Conservation (phyloP, 2,888 invertebrate genomes). For the Aplocera efformata region DNA sequence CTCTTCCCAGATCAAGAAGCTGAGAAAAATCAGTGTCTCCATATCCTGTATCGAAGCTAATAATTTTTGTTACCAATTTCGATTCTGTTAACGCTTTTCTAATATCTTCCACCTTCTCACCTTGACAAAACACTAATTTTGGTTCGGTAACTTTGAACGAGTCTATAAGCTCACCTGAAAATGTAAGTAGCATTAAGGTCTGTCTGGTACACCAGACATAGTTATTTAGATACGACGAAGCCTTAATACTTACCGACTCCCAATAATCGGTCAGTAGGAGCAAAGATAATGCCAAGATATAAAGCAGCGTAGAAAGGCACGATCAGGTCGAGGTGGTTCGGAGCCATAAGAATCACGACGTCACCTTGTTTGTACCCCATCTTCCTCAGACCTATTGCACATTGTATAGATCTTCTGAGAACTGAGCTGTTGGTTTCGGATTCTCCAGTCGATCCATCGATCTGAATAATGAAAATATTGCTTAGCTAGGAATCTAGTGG, state of each 20-base stretch:
- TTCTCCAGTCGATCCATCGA: conserved; percentile 50
- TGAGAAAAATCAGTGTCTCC: conserved; percentile 36
- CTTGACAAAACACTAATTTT: conserved; percentile 49
- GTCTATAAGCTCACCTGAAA: conserved; percentile 41
- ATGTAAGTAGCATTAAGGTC: not conserved
- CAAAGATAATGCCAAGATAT: conserved; percentile 59
- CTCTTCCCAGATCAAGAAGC: conserved; percentile 34
- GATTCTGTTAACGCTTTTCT: conserved; percentile 43
- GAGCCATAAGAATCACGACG: conserved; percentile 65
- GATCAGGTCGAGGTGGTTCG: conserved; percentile 59
- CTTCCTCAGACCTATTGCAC: conserved; percentile 52
- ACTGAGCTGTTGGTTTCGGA: conserved; percentile 54
- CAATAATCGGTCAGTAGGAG: conserved; percentile 45
- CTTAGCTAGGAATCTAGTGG: no score
- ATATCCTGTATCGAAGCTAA: conserved; percentile 42
- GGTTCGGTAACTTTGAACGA: conserved; percentile 38
- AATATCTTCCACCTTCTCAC: conserved; percentile 40
- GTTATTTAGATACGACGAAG: not conserved
- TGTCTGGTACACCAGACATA: no score
- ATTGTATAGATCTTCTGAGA: conserved; percentile 46
- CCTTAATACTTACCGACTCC: conserved; percentile 42
- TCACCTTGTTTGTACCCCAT: conserved; percentile 59
- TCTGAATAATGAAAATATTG: conserved; percentile 22
- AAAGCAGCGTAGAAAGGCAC: conserved; percentile 68
- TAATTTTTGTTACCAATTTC: conserved; percentile 32